Base-by-base conservation (phyloP, 1,140 invertebrate genomes). In the Drosophila watanabei region DNA sequence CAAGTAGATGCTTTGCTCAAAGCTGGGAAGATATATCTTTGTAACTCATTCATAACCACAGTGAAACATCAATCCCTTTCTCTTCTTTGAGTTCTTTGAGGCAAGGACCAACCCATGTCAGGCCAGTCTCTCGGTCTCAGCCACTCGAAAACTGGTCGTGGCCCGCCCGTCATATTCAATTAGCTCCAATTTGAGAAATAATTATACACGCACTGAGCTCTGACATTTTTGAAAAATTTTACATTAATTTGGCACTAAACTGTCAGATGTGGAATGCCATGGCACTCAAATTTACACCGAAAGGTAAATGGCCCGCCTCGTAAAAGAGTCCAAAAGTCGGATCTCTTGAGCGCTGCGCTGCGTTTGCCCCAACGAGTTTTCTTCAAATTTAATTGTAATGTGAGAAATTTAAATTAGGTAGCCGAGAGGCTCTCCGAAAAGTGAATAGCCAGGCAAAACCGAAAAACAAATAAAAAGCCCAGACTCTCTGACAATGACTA, bases 351-450 rank as follows among this genome's bases (percentile, higher is more conserved):
- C 59, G 45, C 48, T 30, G 49, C 43, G 62, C 33, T 39, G 35
- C 63, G 46, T 61, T 58, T 64, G 78, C 54, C 54, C 60, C 46
- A 79, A 79, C 76, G 65, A 80, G 81, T 80, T 80, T 79, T 75
- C 62, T 75, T 75, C 39, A 82, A 82, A 68, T 84, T 88, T 88
- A 88, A 88, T 88, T 89, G 85, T 89, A 89, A 89, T 89, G 86
- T 90, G 85, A 89, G 81, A 89, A 89, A 90, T 90, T 89, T 89
- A 89, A 89, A 89, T 89, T 81, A 90, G 85, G 85, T 89, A 89
- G 85, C 85, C 85, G 58, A 78, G 75, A 56, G 64, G 69, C 37
- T 49, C 30, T 69, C 45, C 69, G 51, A 73, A 73, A 73, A 51
- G 41, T 73, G 70, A 39, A 39, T 41, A 72, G 52, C 64, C 30